Conservation (phyloP, 2,113 vertebrate species). For the Mesitornis unicolor region DNA sequence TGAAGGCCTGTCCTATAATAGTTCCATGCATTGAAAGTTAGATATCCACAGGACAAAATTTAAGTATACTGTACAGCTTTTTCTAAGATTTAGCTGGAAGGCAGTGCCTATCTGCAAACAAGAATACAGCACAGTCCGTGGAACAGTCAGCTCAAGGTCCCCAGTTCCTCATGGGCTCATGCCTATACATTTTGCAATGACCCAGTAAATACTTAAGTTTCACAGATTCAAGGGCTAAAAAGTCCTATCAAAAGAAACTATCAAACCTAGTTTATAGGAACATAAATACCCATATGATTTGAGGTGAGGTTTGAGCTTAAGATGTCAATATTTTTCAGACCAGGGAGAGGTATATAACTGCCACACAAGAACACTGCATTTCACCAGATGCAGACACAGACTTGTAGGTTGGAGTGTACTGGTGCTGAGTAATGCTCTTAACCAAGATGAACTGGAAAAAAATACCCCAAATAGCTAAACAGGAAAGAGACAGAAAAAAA, state of each 20-base stretch:
- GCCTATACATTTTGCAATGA: accelerated
- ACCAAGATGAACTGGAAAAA: neutral
- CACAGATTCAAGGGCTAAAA: neutral
- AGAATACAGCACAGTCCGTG: neutral
- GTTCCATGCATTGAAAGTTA: neutral
- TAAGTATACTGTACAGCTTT: neutral
- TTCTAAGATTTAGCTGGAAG: neutral
- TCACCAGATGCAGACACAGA: accelerated
- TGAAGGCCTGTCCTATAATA: neutral
- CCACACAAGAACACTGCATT: neutral
- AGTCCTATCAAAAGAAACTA: neutral
- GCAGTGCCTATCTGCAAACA: neutral
- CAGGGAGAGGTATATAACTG: neutral
- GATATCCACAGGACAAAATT: neutral
- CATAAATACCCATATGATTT: neutral
- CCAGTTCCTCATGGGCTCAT: accelerated
- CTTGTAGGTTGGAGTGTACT: accelerated
- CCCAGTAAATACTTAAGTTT: neutral
- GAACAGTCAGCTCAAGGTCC: neutral
- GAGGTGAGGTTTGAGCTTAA: neutral
- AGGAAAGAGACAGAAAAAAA: neutral
- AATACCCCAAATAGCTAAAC: neutral
- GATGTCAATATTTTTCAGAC: neutral
- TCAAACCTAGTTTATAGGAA: neutral
- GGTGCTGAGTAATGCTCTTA: neutral